Evolutionary conservation across 2,113 vertebrate genomes (phyloP).

Genomic region (Aphelocoma coerulescens): DNA sequence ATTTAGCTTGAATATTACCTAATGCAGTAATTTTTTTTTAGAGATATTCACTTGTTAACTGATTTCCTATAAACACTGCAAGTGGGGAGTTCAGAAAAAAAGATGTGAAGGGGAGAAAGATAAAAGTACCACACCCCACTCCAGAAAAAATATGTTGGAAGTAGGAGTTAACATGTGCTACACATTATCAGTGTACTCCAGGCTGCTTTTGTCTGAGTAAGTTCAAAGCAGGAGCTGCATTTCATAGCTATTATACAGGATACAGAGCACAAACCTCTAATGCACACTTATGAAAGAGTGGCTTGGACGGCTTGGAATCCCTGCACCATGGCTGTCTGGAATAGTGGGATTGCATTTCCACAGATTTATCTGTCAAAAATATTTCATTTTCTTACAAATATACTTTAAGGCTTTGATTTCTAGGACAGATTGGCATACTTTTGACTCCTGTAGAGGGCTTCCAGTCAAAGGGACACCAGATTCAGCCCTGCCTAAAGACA

Average conservation of each 20-base stretch:
- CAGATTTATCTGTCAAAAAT: not conserved
- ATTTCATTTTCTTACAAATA: not conserved
- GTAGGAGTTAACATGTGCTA: not conserved
- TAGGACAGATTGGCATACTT: not conserved
- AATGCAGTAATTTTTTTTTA: not conserved
- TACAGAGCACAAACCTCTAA: not conserved
- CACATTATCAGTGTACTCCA: not conserved
- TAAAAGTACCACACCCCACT: not conserved
- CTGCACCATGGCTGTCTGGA: not conserved
- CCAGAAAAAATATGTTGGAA: not conserved
- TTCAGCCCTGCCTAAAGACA: not conserved
- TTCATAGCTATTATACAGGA: not conserved
- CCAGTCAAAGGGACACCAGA: not conserved
- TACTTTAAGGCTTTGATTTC: not conserved
- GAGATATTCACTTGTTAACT: not conserved
- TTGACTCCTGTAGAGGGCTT: fast-evolving
- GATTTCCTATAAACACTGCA: not conserved
- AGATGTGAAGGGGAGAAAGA: not conserved
- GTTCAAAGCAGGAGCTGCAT: not conserved
- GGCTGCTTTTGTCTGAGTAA: not conserved
- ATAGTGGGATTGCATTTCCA: not conserved
- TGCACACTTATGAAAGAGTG: not conserved
- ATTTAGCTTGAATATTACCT: not conserved
- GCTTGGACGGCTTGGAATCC: not conserved
- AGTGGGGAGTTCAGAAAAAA: not conserved